phyloP scores from a whole-genome alignment of 2,888 invertebrate species.

The Diarsia rubi region DNA sequence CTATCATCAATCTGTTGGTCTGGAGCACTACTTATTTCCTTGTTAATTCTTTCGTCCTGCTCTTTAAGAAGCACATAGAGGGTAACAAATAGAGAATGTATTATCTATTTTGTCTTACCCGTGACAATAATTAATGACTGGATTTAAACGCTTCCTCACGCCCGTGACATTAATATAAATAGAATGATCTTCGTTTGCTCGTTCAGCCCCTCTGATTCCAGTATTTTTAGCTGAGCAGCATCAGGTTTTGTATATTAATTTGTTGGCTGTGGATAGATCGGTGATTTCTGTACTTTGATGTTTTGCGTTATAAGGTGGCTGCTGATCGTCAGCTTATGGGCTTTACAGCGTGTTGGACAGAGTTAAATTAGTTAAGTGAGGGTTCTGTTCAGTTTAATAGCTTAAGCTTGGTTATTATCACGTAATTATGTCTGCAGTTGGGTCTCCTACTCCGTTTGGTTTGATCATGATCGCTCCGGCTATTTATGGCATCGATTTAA shows the following conservation, averaged over 20 bases:
- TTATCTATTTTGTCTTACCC: conserved; percentile 90
- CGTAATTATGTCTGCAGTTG: conserved; percentile 39
- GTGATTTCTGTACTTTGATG: conserved; percentile 88
- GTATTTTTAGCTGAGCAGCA: conserved; percentile 88
- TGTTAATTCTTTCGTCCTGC: conserved; percentile 87
- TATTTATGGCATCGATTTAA: background rate
- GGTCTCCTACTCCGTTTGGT: conserved; percentile 21
- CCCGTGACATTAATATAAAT: conserved; percentile 91
- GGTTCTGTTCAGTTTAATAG: conserved; percentile 68
- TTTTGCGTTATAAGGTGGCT: conserved; percentile 86
- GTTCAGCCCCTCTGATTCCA: conserved; percentile 89
- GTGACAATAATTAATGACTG: conserved; percentile 91
- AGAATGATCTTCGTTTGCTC: conserved; percentile 88
- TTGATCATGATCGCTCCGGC: conserved; percentile 26
- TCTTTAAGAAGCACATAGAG: conserved; percentile 82
- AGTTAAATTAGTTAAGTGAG: conserved; percentile 75
- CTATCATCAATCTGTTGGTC: conserved; percentile 87
- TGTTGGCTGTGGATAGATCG: conserved; percentile 81
- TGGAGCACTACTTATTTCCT: conserved; percentile 83
- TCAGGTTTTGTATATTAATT: conserved; percentile 89
- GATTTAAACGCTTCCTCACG: conserved; percentile 91
- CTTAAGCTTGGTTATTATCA: conserved; percentile 61
- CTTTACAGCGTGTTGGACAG: conserved; percentile 75
- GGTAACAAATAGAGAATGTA: conserved; percentile 89
- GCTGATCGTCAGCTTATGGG: conserved; percentile 86